phyloP scores from a whole-genome alignment of 2,797 vertebrate species.

The Carapus acus region DNA sequence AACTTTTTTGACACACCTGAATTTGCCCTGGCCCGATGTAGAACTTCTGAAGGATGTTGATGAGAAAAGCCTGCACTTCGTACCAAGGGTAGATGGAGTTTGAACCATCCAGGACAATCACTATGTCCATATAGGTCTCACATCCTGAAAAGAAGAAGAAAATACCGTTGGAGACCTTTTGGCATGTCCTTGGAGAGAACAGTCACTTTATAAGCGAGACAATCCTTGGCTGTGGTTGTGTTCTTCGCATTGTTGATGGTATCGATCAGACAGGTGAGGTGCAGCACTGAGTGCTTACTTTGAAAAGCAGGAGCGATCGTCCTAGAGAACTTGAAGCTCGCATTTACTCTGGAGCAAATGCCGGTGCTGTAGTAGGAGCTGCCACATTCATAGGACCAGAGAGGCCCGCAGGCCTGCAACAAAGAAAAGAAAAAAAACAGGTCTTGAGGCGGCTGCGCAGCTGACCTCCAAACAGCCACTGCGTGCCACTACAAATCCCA shows the following conservation, averaged over 20 bases:
- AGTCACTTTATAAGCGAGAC: constrained; percentile 19
- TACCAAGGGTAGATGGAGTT: constrained; percentile 99
- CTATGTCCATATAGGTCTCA: constrained; percentile 98
- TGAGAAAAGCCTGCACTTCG: constrained; percentile 96
- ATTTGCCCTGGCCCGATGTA: constrained; percentile 96
- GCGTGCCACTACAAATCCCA: constrained; percentile 8
- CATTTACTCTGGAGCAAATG: constrained; percentile 92
- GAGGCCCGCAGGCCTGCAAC: constrained; percentile 89
- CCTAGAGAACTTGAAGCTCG: constrained; percentile 94
- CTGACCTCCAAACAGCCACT: constrained; percentile 3
- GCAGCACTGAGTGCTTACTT: constrained; percentile 72
- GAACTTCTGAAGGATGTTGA: constrained; percentile 97
- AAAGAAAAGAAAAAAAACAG: constrained; percentile 40
- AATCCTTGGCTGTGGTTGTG: constrained; percentile 2
- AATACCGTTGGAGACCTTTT: constrained; percentile 10
- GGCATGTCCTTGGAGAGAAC: constrained; percentile 2
- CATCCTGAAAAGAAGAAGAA: too few relatives aligned
- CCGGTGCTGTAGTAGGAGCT: constrained; percentile 99
- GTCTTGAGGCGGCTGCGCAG: constrained; percentile 23
- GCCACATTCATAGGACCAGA: constrained; percentile 99
- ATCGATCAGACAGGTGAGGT: constrained; percentile 4
- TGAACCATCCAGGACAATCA: constrained; percentile 96
- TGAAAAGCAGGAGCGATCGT: constrained; percentile 95
- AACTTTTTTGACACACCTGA: constrained; percentile 81
- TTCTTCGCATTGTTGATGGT: constrained; percentile 3